phyloP scores from a whole-genome alignment of 1,140 invertebrate species.

The Sitobion miscanthi region DNA sequence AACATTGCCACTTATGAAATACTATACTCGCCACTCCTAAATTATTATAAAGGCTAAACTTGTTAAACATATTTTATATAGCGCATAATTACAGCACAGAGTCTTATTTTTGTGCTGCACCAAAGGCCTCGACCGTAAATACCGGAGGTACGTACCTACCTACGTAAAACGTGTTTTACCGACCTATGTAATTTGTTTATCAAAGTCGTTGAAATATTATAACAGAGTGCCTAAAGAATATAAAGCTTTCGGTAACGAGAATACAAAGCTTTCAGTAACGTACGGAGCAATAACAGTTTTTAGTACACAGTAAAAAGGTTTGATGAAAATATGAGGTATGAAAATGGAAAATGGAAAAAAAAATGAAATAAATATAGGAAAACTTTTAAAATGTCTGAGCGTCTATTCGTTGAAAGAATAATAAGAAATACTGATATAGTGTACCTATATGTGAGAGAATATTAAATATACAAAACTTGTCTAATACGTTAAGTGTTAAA shows the following conservation, averaged over 20 bases:
- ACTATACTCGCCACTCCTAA: background rate
- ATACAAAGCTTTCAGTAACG: constrained; percentile 8
- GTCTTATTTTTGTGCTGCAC: background rate
- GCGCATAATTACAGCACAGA: background rate
- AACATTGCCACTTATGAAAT: background rate
- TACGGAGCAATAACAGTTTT: background rate
- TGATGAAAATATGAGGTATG: background rate
- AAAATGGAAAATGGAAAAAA: background rate
- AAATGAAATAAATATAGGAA: background rate
- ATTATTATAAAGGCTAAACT: background rate
- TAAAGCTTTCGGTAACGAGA: background rate
- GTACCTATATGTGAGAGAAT: background rate
- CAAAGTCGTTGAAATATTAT: background rate
- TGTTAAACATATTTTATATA: background rate
- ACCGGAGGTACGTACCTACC: background rate
- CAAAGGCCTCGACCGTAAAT: background rate
- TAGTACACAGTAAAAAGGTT: background rate
- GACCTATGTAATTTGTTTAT: constrained; percentile 10
- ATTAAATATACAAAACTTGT: constrained; percentile 5
- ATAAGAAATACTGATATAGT: background rate
- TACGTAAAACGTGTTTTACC: background rate
- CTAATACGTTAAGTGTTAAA: constrained; percentile 16
- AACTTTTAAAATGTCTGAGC: background rate
- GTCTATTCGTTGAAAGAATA: background rate
- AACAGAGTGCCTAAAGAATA: background rate